Evolutionary conservation across 2,888 invertebrate species (phyloP), one percentile per base, ranked within the genome.

Genomic region (Uropetala carovei): DNA sequence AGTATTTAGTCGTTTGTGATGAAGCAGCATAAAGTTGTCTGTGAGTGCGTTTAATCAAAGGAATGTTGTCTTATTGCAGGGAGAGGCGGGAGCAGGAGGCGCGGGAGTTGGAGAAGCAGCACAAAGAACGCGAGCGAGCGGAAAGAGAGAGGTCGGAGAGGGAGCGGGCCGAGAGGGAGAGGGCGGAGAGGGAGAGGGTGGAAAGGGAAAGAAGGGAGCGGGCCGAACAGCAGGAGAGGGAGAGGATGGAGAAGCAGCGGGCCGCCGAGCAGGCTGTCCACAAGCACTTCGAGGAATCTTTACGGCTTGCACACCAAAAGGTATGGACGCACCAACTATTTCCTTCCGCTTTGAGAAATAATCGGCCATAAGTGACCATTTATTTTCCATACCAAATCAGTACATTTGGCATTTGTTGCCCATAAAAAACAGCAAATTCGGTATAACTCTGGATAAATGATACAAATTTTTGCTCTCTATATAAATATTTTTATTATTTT

Each of bases 221-320:
- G 93, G 95, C 5, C 3, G 93, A 94, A 84, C 93, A 96, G 57
- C 93, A 94, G 92, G 94, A 94, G 92, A 95, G 96, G 94, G 96
- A 97, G 95, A 96, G 96, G 93, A 95, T 96, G 94, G 96, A 97
- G 93, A 96, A 96, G 95, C 95, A 95, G 93, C 95, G 95, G 93
- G 95, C 95, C 92, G 96, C 96, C 92, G 96, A 97, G 94, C 96
- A 96, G 94, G 97, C 97, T 93, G 97, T 98, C 93, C 97, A 98
- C 94, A 97, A 98, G 95, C 98, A 98, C 95, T 98, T 98, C 95
- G 98, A 98, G 94, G 98, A 98, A 96, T 98, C 98, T 93, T 96
- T 98, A 93, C 94, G 97, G 94, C 96, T 97, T 93, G 97, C 97
- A 84, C 97, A 97, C 94, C 97, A 97, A 95, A 97, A 97, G 97